Evolutionary conservation across 2,888 invertebrate species (phyloP).

Genomic region (Hirtodrosophila confusa): DNA sequence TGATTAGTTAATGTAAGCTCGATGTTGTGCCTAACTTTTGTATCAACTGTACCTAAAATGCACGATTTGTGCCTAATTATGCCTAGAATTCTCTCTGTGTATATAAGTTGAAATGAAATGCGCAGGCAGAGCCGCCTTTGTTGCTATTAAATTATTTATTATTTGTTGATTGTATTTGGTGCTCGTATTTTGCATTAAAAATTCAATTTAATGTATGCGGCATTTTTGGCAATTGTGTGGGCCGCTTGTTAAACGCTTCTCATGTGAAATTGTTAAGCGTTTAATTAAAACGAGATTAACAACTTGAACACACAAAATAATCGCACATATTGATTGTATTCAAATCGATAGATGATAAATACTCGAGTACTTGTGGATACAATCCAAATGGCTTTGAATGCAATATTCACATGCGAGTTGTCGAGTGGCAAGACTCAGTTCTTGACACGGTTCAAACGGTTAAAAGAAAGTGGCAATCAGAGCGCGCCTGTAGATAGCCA

Average conservation of each 20-base stretch:
- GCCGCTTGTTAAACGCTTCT: slow-evolving; percentile 16
- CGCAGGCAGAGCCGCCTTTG: slow-evolving; percentile 39
- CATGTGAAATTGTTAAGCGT: slow-evolving; percentile 20
- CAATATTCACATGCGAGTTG: slow-evolving; percentile 11
- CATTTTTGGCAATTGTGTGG: slow-evolving; percentile 30
- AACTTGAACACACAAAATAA: slow-evolving; percentile 23
- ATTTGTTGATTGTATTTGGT: slow-evolving; percentile 17
- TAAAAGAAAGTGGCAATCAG: slow-evolving; percentile 69
- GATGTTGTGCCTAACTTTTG: no score
- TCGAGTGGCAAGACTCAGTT: slow-evolving; percentile 37
- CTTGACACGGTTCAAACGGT: slow-evolving; percentile 69
- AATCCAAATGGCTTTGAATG: slow-evolving; percentile 17
- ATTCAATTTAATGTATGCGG: slow-evolving; percentile 44
- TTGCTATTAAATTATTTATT: slow-evolving; percentile 17
- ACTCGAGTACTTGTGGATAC: slow-evolving; percentile 2
- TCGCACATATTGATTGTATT: slow-evolving; percentile 16
- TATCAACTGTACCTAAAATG: no score
- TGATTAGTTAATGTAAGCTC: no score
- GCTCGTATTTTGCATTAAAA: slow-evolving; percentile 40
- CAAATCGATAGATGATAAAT: slow-evolving; percentile 8
- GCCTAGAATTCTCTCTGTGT: no score
- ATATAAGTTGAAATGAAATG: slow-evolving; percentile 16
- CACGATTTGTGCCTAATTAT: no score
- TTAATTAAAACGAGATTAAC: slow-evolving; percentile 39
- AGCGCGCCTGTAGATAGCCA: slow-evolving; percentile 21